These are phyloP conservation scores for Halichoerus grypus DNA, from an alignment of 2,113 vertebrate species.

Conservation along the genomic window DNA sequence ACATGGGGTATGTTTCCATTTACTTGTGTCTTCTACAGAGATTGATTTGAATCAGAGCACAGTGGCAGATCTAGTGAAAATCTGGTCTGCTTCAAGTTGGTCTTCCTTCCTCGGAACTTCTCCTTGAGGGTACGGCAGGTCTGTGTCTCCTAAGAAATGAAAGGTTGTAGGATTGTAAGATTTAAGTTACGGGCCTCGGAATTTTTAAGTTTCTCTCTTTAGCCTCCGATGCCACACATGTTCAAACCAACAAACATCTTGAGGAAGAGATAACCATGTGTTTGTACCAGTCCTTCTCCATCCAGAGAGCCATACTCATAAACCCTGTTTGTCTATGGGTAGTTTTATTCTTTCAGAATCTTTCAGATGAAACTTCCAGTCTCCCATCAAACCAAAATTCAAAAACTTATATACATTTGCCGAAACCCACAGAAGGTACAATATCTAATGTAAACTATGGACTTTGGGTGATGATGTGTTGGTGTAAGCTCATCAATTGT, in stretches of 20 bases:
- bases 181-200: not conserved
- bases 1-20: not conserved
- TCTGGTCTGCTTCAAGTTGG: not conserved
- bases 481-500: not conserved
- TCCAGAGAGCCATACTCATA: not conserved
- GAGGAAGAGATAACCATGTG: not conserved
- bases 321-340: not conserved
- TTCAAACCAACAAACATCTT: not conserved
- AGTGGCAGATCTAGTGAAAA: not conserved
- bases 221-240: not conserved
- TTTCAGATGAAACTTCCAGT: not conserved
- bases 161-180: not conserved
- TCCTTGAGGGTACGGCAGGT: too few relatives aligned
- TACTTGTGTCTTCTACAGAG: not conserved
- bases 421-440: not conserved
- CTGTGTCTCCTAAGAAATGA: not conserved
- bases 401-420: not conserved
- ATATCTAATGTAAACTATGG: not conserved
- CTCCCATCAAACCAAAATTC: not conserved
- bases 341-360: constrained; percentile 1
- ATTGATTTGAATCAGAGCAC: not conserved
- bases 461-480: not conserved
- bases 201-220: not conserved
- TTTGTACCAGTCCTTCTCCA: not conserved
- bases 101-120: not conserved